Evolutionary conservation across 2,797 vertebrate genomes (phyloP).

Genomic region (Pipistrellus pygmaeus): DNA sequence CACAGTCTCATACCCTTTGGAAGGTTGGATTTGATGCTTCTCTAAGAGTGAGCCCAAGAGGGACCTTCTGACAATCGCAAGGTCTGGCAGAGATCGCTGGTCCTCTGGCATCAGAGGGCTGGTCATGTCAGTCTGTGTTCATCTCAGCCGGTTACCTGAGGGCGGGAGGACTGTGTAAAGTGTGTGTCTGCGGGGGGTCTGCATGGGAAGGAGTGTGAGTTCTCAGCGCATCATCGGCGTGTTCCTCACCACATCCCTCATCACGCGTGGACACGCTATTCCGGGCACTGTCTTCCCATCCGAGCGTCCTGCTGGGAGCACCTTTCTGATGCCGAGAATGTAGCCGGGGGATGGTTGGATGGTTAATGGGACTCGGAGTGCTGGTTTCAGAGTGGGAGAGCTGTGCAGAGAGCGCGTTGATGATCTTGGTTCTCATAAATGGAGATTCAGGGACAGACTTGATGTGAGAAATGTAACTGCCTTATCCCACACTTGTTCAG

Average conservation of each 20-base stretch:
- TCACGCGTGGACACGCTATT: neutral
- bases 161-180: neutral
- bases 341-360: neutral
- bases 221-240: constrained; percentile 5
- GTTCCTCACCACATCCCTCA: neutral
- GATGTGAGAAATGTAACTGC: constrained; percentile 5
- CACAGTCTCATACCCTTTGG: neutral
- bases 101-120: constrained; percentile 57
- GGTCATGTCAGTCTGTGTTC: constrained; percentile 48
- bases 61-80: neutral
- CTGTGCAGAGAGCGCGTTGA: neutral
- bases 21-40: constrained; percentile 24
- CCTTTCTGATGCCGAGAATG: constrained; percentile 33
- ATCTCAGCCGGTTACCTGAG: neutral
- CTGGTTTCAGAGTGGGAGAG: neutral
- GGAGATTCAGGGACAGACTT: constrained; percentile 52
- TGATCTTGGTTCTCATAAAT: constrained; percentile 36
- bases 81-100: constrained; percentile 76
- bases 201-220: neutral
- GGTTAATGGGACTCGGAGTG: constrained; percentile 21
- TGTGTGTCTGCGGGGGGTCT: neutral
- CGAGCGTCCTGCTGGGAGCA: neutral
- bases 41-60: neutral
- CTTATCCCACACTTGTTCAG: neutral
- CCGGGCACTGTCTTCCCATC: neutral